Evolutionary conservation across 2,888 invertebrate species (phyloP), one percentile per base, ranked within the genome.

Genomic region (Isoperla grammatica): DNA sequence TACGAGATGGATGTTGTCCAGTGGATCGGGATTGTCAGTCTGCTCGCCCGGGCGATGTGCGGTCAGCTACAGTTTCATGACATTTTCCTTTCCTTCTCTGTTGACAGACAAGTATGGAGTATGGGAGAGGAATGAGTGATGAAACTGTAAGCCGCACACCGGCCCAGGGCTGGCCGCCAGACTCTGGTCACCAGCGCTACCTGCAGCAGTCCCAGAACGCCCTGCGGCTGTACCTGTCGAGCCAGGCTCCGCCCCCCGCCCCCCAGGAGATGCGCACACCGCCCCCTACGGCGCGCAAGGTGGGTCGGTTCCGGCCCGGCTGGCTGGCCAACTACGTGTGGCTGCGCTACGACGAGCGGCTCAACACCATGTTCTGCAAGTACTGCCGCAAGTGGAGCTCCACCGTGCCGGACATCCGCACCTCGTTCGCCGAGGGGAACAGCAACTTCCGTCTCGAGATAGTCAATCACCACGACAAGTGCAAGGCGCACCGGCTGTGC

Each of bases 371-470:
- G 88, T 88, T 77, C 71, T 88, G 88, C 71, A 84, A 81, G 67
- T 85, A 81, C 68, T 88, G 87, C 69, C 78, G 87, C 63, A 85
- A 85, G 68, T 88, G 87, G 87, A 85, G 86, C 56, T 79, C 80
- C 50, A 81, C 82, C 19, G 77, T 86, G 65, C 83, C 86, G 12
- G 84, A 86, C 63, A 85, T 85, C 68, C 80, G 87, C 60, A 88
- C 88, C n/a, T 87, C 87, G 0, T 88, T 88, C 68, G 85, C 87
- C n/a, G 84, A 85, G 68, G 88, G 88, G 60, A 88, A 86, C 69
- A 81, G 84, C 49, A 88, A 88, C 73, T 88, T 88, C 74, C 79
- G 87, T 56, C 76, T 87, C 63, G 88, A 88, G 76, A 88, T 88
- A 68, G 83, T 88, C 49, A 87, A 88, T 72, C 88, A 88, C 73